Evolutionary conservation across 2,113 vertebrate genomes (phyloP).

Genomic region (Ahaetulla prasina): DNA sequence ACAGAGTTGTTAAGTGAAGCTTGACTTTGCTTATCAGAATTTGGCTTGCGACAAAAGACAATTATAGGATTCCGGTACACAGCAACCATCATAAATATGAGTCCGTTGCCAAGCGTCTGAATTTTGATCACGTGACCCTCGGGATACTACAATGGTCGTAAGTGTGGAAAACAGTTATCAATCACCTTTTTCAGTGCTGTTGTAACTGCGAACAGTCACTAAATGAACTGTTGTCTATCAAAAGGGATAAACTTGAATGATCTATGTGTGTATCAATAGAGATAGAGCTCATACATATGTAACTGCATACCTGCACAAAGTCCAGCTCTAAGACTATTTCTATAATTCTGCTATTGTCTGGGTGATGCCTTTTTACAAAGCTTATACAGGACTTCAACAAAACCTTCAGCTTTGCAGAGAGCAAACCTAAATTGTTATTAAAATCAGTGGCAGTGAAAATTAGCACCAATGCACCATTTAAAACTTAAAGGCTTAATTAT

Average conservation of each 20-base stretch:
- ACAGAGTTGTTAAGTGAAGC: too few relatives aligned
- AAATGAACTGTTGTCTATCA: not conserved
- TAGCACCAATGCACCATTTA: not conserved
- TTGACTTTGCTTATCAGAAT: too few relatives aligned
- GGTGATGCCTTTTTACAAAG: not conserved
- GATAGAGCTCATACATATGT: not conserved
- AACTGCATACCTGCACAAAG: not conserved
- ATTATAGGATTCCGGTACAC: too few relatives aligned
- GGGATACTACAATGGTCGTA: too few relatives aligned
- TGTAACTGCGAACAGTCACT: too few relatives aligned
- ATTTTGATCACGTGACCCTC: too few relatives aligned
- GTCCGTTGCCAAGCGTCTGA: too few relatives aligned
- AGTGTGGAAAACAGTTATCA: too few relatives aligned
- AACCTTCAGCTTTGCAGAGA: not conserved
- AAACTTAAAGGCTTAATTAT: not conserved
- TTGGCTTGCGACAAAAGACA: too few relatives aligned
- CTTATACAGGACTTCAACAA: not conserved
- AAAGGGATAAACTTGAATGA: not conserved
- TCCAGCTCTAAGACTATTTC: not conserved
- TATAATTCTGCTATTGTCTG: not conserved
- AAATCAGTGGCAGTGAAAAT: not conserved
- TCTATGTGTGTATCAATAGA: not conserved
- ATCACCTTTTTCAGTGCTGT: too few relatives aligned
- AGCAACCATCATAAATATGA: too few relatives aligned
- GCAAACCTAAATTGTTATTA: not conserved